Conservation (phyloP, 1,140 invertebrate species). For the Ephestia elutella region DNA sequence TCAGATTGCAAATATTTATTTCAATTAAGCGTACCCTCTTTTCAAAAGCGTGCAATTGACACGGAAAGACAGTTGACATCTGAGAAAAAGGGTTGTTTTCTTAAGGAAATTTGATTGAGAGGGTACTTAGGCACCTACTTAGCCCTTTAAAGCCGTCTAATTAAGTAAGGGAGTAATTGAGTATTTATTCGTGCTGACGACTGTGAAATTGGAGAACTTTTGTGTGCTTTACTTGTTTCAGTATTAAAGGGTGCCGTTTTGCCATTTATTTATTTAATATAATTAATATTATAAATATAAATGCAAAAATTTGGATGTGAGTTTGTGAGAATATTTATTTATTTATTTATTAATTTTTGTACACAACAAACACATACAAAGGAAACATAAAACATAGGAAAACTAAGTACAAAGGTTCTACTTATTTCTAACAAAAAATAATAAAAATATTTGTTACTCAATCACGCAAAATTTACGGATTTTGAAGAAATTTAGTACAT, state of each 20-base stretch:
- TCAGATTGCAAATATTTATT: constrained; percentile 69
- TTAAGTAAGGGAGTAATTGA: constrained; percentile 51
- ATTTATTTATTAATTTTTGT: no score
- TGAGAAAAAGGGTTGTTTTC: constrained; percentile 62
- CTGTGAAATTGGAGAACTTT: constrained; percentile 19
- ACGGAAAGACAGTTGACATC: constrained; percentile 60
- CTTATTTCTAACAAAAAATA: no score
- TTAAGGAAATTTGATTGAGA: constrained; percentile 52
- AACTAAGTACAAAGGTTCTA: no score
- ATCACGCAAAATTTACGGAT: no score
- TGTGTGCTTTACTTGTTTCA: constrained; percentile 1
- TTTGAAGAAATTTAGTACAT: no score
- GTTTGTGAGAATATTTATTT: no score
- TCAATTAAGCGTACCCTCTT: constrained; percentile 55
- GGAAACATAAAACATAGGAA: no score
- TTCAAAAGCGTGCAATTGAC: constrained; percentile 53
- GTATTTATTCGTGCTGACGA: constrained; percentile 28
- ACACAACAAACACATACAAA: no score
- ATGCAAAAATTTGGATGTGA: no score
- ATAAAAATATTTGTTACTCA: no score
- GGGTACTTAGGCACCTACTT: constrained; percentile 37
- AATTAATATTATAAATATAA: no score
- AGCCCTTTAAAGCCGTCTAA: constrained; percentile 58
- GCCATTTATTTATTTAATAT: no score
- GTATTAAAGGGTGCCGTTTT: background rate